A percentile compares a stretch with the other conserved stretches of the same genome.
Conservation (phyloP, 2,113 vertebrate genomes). For the Triplophysa dalaica region DNA sequence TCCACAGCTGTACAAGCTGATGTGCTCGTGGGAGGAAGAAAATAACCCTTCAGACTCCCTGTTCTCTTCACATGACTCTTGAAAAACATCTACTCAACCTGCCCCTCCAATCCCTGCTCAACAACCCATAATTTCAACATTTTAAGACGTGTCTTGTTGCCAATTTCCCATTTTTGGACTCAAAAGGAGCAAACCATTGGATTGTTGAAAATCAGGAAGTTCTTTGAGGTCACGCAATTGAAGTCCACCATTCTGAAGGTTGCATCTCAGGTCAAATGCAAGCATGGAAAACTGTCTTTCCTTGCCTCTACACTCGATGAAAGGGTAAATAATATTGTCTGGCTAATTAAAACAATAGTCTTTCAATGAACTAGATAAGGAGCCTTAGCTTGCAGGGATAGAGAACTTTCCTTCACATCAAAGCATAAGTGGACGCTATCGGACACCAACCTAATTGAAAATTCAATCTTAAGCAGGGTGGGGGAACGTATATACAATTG, state of each 20-base stretch:
- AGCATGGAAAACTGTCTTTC: conserved; percentile 63
- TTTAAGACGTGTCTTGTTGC: conserved; percentile 40
- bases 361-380: conserved; percentile 59
- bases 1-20: conserved; percentile 67
- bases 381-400: conserved; percentile 52
- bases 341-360: conserved; percentile 62
- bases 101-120: conserved; percentile 58
- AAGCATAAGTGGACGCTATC: conserved; percentile 63
- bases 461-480: conserved; percentile 55
- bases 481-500: conserved; percentile 48
- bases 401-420: conserved; percentile 70
- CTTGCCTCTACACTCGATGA: conserved; percentile 61
- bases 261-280: conserved; percentile 49
- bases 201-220: not conserved
- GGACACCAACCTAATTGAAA: conserved; percentile 68
- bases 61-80: conserved; percentile 47
- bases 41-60: conserved; percentile 61
- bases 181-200: not conserved
- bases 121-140: conserved; percentile 58
- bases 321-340: conserved; percentile 76
- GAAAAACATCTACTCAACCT: conserved; percentile 57
- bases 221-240: conserved; percentile 47
- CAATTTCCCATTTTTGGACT: not conserved
- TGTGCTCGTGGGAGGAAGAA: conserved; percentile 60
- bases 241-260: conserved; percentile 25